Evolutionary conservation across 2,113 vertebrate genomes (phyloP).

Genomic region (Phainopepla nitens): DNA sequence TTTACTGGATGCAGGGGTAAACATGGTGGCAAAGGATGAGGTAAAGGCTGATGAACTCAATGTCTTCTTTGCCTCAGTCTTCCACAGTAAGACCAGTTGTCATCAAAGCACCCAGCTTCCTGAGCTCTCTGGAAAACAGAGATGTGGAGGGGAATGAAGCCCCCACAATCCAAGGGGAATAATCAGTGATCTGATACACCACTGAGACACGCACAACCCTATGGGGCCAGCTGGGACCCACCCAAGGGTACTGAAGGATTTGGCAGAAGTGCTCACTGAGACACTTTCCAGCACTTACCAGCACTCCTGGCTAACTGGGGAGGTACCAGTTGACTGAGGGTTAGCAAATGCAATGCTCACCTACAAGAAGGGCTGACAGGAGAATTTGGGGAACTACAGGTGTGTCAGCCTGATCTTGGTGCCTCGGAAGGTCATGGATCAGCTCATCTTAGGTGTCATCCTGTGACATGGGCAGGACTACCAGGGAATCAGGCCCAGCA

Average conservation of each 20-base stretch:
- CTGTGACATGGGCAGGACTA: too few relatives aligned
- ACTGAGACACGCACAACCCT: neutral
- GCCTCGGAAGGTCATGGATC: neutral
- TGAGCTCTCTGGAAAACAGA: neutral
- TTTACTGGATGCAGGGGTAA: neutral
- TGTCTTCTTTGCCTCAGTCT: neutral
- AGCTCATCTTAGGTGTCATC: neutral
- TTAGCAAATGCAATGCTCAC: neutral
- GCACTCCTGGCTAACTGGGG: neutral
- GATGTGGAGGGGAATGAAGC: rapidly evolving
- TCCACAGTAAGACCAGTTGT: neutral
- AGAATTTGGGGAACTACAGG: neutral
- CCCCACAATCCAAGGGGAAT: neutral
- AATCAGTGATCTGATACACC: neutral
- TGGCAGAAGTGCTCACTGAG: neutral
- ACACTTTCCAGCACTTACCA: neutral
- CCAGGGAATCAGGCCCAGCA: neutral
- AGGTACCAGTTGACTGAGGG: neutral
- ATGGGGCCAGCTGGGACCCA: neutral
- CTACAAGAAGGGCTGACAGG: neutral
- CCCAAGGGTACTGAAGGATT: neutral
- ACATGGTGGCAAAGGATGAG: neutral
- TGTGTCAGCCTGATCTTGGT: neutral
- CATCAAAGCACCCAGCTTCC: neutral
- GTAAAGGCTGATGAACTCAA: neutral